These are phyloP conservation scores for Gari tellinella DNA, from an alignment of 2,888 invertebrate genomes.

Conservation along the genomic window DNA sequence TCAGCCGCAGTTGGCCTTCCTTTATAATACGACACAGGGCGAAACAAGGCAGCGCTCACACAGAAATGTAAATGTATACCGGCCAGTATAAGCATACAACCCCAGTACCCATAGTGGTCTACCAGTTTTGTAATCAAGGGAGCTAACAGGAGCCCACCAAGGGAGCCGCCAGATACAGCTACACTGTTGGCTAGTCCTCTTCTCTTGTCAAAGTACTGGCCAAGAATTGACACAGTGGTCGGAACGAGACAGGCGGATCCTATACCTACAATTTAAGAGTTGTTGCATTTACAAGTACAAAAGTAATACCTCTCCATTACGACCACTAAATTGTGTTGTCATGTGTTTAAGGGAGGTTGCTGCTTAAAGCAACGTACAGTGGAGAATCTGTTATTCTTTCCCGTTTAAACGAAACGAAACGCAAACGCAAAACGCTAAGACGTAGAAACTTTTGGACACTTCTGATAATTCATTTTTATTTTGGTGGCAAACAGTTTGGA, in stretches of 20 bases:
- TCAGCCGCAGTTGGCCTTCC: neutral
- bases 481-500: too few species aligned
- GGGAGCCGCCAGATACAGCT: conserved; percentile 41
- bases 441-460: too few species aligned
- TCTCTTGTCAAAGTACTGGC: conserved; percentile 50
- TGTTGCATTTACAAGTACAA: too few species aligned
- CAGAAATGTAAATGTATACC: conserved; percentile 46
- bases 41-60: conserved; percentile 42
- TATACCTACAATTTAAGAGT: conserved; percentile 33
- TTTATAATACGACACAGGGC: conserved; percentile 45
- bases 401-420: too few species aligned
- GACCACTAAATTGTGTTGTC: too few species aligned
- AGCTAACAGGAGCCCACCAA: conserved; percentile 53
- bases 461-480: too few species aligned
- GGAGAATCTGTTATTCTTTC: too few species aligned
- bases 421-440: too few species aligned
- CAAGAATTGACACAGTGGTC: conserved; percentile 41
- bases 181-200: conserved; percentile 57
- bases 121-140: conserved; percentile 45
- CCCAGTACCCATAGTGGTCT: conserved; percentile 42
- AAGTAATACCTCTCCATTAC: too few species aligned
- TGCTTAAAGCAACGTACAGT: too few species aligned
- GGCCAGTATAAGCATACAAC: conserved; percentile 50
- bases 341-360: too few species aligned
- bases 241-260: conserved; percentile 37